Conservation (phyloP, 2,888 invertebrate species). For the Malachius bipustulatus region DNA sequence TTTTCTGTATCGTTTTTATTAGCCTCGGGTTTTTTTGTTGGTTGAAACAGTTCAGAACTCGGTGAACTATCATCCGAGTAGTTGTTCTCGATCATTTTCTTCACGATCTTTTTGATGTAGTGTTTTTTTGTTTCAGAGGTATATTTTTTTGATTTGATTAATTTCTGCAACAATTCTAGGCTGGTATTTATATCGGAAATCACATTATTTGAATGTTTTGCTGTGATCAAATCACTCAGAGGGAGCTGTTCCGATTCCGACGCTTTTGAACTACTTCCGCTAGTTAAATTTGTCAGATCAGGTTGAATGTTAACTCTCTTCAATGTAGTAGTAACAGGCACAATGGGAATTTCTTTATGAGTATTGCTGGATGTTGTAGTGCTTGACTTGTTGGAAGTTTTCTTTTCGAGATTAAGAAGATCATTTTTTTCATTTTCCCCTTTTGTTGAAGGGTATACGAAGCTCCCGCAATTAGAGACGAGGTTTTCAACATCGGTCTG, state of each 20-base stretch:
- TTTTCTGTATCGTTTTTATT: too few species aligned
- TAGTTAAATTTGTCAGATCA: constrained; percentile 11
- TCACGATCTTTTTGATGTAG: constrained; percentile 52
- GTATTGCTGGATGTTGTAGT: constrained; percentile 8
- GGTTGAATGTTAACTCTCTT: constrained; percentile 11
- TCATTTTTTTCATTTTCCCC: constrained; percentile 9
- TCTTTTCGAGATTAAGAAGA: constrained; percentile 3
- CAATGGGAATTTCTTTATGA: too few species aligned
- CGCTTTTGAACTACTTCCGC: constrained; percentile 7
- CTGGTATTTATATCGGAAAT: constrained; percentile 51
- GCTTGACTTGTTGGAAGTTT: constrained; percentile 9
- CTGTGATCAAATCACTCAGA: constrained; percentile 14
- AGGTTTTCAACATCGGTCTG: constrained; percentile 19
- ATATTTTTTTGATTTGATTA: constrained; percentile 47
- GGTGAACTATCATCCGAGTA: constrained; percentile 47
- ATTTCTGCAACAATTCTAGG: constrained; percentile 45
- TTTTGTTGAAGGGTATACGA: constrained; percentile 49
- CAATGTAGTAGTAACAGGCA: too few species aligned
- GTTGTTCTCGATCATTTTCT: constrained; percentile 45
- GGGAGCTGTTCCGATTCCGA: constrained; percentile 8
- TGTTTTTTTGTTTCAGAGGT: constrained; percentile 48
- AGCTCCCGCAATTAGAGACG: constrained; percentile 47
- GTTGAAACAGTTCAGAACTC: constrained; percentile 40
- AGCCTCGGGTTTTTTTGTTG: constrained; percentile 24
- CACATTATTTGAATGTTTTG: constrained; percentile 28